Conservation (phyloP, 2,797 vertebrate species). For the Numenius phaeopus region DNA sequence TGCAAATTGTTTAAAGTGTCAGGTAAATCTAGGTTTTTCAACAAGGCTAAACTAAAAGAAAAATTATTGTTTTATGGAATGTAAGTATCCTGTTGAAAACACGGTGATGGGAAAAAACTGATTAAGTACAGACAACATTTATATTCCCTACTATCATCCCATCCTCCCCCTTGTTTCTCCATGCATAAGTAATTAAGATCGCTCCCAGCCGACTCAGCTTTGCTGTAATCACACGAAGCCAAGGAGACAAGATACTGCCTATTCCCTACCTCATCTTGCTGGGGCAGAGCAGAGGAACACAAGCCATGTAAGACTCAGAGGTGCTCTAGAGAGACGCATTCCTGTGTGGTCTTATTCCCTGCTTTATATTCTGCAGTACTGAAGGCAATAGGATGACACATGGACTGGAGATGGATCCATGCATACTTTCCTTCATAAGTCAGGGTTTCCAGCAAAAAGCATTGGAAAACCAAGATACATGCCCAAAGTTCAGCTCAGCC, state of each 20-base stretch:
- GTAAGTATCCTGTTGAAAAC: conserved; percentile 40
- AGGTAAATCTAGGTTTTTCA: conserved; percentile 56
- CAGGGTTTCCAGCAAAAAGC: conserved; percentile 51
- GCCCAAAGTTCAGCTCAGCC: conserved; percentile 53
- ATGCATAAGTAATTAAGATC: not conserved
- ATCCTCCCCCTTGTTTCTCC: not conserved
- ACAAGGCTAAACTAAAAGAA: conserved; percentile 2
- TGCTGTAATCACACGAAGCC: not conserved
- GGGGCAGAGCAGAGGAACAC: not conserved
- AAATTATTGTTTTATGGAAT: not conserved
- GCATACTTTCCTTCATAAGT: conserved; percentile 55
- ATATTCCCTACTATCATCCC: not conserved
- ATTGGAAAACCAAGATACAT: conserved; percentile 26
- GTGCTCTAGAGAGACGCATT: conserved; percentile 31
- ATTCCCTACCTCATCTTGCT: not conserved
- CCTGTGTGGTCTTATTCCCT: conserved; percentile 55
- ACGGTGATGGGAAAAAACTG: not conserved
- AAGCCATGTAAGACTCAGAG: not conserved
- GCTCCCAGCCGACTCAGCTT: not conserved
- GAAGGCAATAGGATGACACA: conserved; percentile 65
- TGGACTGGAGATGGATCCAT: conserved; percentile 17
- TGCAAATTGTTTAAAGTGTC: conserved; percentile 30
- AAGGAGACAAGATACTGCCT: not conserved
- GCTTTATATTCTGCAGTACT: not conserved
- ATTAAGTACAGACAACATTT: conserved; percentile 26